Base-by-base conservation (phyloP, 2,113 vertebrate species). In the Silurus asotus region DNA sequence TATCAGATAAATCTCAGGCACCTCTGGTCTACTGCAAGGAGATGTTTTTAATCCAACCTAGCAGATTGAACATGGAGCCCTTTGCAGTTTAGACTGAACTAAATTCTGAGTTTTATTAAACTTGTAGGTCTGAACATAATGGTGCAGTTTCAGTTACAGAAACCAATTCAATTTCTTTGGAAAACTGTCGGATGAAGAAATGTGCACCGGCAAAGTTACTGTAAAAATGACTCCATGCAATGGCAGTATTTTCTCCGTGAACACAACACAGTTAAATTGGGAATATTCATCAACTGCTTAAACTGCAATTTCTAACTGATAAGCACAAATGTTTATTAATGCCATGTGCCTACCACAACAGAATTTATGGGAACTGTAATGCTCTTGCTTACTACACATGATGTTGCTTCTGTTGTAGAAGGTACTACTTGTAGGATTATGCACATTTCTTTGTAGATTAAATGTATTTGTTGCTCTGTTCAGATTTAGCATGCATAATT, bases 401-500 rank as follows among this genome's bases (percentile, higher is more conserved):
- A 56, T 58, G 17, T 45, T 58, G 23, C 8, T 37, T 83, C 25
- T 55, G 65, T 69, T 82, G 23, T 67, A 17, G 25, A 53, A 79
- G 25, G 6, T 45, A 58, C 56, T 17, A 37, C 77, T 61, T 79
- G 49, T 80, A 56, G 19, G 9, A 59, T 74, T 72, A 10, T n/a
- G 65, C 25, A 70, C 49, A 53, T 37, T 37, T 37, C 37, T 37
- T 37, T 37, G 37, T 37, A 37, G 37, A 37, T 37, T 37, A 37
- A 37, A 37, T 37, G 37, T 37, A 37, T 37, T 37, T 37, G 56
- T 61, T n/a, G 70, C 55, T 88, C 69, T 81, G 6, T 23, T 74
- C 61, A 53, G 75, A 58, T 75, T 80, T 6, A 37, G 61, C 20
- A 62, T 61, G 17, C 48, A 76, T 81, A 81, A 84, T 76, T 14